These are phyloP conservation scores for Dryadula phaetusa DNA, from an alignment of 2,888 invertebrate genomes.

Conservation along the genomic window DNA sequence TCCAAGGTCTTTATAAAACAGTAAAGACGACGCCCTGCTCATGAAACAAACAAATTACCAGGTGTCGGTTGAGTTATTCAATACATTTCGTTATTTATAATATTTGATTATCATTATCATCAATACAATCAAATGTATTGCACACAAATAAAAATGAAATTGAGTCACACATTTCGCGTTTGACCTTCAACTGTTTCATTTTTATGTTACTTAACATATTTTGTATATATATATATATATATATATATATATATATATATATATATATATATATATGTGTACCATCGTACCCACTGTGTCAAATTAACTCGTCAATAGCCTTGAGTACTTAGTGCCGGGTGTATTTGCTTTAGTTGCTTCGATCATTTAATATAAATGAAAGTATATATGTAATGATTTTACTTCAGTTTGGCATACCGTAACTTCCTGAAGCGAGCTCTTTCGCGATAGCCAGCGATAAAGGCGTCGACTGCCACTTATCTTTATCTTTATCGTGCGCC, in stretches of 20 bases:
- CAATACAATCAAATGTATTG: neutral
- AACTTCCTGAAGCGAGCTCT: slow-evolving; percentile 69
- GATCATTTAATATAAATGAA: slow-evolving; percentile 4
- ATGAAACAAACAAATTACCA: neutral
- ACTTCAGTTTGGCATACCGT: slow-evolving; percentile 49
- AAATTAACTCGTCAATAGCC: neutral
- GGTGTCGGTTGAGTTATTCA: neutral
- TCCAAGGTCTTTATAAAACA: slow-evolving; percentile 2
- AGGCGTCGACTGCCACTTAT: slow-evolving; percentile 75
- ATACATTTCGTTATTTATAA: neutral
- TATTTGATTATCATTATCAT: neutral
- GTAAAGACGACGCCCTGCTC: neutral
- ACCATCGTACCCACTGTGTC: neutral
- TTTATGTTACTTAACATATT: neutral
- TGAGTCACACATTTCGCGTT: neutral
- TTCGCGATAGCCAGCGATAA: slow-evolving; percentile 75
- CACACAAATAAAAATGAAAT: neutral
- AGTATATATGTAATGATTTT: slow-evolving; percentile 39
- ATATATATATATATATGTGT: no score
- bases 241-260: no score
- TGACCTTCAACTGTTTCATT: neutral
- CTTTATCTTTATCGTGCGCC: slow-evolving; percentile 80
- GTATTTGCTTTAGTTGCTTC: neutral
- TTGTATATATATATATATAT: neutral
- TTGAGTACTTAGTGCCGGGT: neutral